Percentiles rank a stretch among this genome's conserved stretches.
Conservation (phyloP, 2,888 invertebrate species). For the Steinernema scapterisci region DNA sequence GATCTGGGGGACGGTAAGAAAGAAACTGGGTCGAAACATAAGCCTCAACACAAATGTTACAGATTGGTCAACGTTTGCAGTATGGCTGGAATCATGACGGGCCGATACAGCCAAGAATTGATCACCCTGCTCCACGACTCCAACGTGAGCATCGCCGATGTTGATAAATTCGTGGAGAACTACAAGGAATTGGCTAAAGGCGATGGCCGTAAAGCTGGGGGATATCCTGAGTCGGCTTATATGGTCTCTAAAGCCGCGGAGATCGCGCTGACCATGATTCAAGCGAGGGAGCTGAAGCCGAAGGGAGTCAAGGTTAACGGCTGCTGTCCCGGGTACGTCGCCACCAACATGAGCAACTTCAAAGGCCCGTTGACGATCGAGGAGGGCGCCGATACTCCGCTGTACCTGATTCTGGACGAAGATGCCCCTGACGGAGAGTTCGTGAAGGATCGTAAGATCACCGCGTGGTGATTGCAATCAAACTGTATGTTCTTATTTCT, state of each 20-base stretch:
- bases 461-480: slow-evolving; percentile 13
- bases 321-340: slow-evolving; percentile 77
- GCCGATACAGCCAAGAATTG: slow-evolving; percentile 35
- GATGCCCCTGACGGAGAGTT: slow-evolving; percentile 41
- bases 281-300: slow-evolving; percentile 64
- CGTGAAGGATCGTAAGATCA: slow-evolving; percentile 35
- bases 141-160: slow-evolving; percentile 72
- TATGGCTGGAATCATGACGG: slow-evolving; percentile 40
- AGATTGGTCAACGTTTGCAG: slow-evolving; percentile 68
- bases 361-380: slow-evolving; percentile 72
- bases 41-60: too few species aligned
- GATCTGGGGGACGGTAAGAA: slow-evolving; percentile 73
- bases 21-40: too few species aligned
- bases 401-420: slow-evolving; percentile 73
- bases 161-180: slow-evolving; percentile 75
- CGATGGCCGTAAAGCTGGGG: slow-evolving; percentile 60
- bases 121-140: slow-evolving; percentile 33
- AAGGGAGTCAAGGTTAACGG: slow-evolving; percentile 33
- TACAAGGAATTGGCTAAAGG: slow-evolving; percentile 73
- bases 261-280: slow-evolving; percentile 76
- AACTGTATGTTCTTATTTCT: too few species aligned
- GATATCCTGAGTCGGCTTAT: slow-evolving; percentile 77
- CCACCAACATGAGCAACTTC: slow-evolving; percentile 79
- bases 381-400: slow-evolving; percentile 73
- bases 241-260: slow-evolving; percentile 79